A percentile compares a stretch with the other conserved stretches of the same genome.
These are phyloP conservation scores for Neelides folsomi DNA, from an alignment of 2,888 invertebrate species.

Conservation along the genomic window DNA sequence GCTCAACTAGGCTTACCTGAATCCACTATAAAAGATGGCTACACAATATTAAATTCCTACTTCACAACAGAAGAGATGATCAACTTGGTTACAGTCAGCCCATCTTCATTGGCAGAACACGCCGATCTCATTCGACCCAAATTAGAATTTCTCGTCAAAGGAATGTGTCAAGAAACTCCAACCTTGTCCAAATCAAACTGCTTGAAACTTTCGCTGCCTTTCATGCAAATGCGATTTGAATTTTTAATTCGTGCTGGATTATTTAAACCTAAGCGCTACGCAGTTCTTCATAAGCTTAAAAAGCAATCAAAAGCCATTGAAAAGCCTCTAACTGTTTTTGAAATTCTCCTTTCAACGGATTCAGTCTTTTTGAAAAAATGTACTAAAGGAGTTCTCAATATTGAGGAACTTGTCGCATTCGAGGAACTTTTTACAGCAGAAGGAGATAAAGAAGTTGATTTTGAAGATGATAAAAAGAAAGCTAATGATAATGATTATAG, in stretches of 20 bases:
- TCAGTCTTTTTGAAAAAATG: conserved; percentile 22
- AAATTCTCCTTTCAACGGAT: conserved; percentile 21
- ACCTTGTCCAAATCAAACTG: conserved; percentile 15
- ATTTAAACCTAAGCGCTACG: conserved; percentile 19
- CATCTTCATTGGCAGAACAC: conserved; percentile 6
- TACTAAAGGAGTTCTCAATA: conserved; percentile 13
- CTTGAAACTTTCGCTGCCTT: conserved; percentile 8
- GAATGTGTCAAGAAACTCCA: conserved; percentile 18
- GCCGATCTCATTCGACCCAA: conserved; percentile 12
- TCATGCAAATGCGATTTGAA: conserved; percentile 22
- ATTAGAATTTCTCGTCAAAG: conserved; percentile 20
- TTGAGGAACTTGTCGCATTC: conserved; percentile 26
- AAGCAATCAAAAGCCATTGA: conserved; percentile 4
- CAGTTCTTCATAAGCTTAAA: conserved; percentile 19
- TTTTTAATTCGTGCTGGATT: conserved; percentile 26
- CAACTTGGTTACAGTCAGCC: too few relatives aligned
- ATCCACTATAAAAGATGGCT: too few relatives aligned
- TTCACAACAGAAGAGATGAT: too few relatives aligned
- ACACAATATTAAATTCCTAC: too few relatives aligned
- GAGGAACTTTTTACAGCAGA: conserved; percentile 18
- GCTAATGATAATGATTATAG: too few relatives aligned
- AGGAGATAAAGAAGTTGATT: not conserved
- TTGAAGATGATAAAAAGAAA: not conserved
- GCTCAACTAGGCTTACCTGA: too few relatives aligned
- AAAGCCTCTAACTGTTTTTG: conserved; percentile 23